phyloP scores from a whole-genome alignment of 2,888 invertebrate genomes.

The Lasius fuliginosus region DNA sequence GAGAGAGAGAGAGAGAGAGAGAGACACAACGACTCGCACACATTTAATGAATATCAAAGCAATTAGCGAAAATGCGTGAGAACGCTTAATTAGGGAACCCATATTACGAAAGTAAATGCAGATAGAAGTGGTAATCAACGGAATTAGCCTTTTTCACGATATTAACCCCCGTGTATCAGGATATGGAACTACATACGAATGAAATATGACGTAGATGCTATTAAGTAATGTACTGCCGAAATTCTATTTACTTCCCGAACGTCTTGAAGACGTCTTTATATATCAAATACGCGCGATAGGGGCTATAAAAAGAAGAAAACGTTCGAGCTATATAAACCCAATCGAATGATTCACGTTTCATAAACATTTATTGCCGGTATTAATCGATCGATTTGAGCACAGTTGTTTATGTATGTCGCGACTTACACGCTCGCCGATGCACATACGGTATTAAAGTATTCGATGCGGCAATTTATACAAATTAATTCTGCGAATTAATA shows the following conservation, averaged over 20 bases:
- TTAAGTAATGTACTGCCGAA: conserved; percentile 28
- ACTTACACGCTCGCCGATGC: not conserved
- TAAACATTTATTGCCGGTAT: conserved; percentile 78
- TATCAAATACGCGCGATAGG: not conserved
- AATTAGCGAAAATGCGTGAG: conserved; percentile 54
- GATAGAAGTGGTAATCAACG: not conserved
- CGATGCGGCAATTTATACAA: conserved; percentile 9
- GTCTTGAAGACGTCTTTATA: conserved; percentile 40
- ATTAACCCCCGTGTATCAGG: not conserved
- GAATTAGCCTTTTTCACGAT: conserved; percentile 17
- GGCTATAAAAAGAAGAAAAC: conserved; percentile 23
- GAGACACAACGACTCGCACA: not conserved
- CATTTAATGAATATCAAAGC: conserved; percentile 10
- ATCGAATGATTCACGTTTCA: conserved; percentile 69
- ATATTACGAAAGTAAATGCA: conserved; percentile 55
- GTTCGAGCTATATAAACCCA: conserved; percentile 23
- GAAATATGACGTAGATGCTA: not conserved
- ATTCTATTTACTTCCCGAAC: conserved; percentile 29
- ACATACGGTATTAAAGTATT: not conserved
- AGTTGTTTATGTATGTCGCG: conserved; percentile 19
- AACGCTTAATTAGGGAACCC: conserved; percentile 58
- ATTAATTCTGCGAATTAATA: conserved; percentile 23
- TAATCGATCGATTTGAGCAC: conserved; percentile 72
- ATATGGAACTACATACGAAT: not conserved
- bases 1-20: not conserved